Conservation (phyloP, 2,888 invertebrate species). For the Dryobota labecula region DNA sequence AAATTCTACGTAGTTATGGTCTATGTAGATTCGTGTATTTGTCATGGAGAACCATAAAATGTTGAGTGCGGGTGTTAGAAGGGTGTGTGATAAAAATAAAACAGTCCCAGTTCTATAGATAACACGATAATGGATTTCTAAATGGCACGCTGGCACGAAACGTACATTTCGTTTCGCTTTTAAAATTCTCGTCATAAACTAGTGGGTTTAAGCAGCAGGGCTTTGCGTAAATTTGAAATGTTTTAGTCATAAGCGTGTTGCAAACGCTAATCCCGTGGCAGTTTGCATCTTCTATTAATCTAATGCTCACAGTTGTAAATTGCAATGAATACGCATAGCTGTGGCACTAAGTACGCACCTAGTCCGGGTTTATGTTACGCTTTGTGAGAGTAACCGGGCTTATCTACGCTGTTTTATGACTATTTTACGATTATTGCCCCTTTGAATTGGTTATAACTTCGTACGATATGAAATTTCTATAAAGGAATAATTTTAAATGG, state of each 20-base stretch:
- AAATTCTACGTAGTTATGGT: slow-evolving; percentile 35
- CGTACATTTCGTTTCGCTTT: slow-evolving; percentile 58
- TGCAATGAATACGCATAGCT: slow-evolving; percentile 73
- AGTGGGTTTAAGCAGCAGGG: slow-evolving; percentile 37
- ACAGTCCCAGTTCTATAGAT: slow-evolving; percentile 65
- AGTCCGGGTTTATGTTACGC: slow-evolving; percentile 78
- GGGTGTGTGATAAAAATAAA: slow-evolving; percentile 66
- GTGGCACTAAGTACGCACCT: slow-evolving; percentile 74
- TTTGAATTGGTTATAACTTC: slow-evolving; percentile 88
- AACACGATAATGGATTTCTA: slow-evolving; percentile 69
- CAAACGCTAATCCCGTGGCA: slow-evolving; percentile 48
- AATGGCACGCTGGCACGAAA: slow-evolving; percentile 71
- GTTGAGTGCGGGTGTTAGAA: slow-evolving; percentile 45
- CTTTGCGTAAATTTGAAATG: slow-evolving; percentile 47
- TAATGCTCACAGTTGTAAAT: slow-evolving; percentile 67
- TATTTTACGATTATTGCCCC: slow-evolving; percentile 89
- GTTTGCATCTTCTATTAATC: slow-evolving; percentile 65
- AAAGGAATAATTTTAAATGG: slow-evolving; percentile 86
- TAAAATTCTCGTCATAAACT: slow-evolving; percentile 56
- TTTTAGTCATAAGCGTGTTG: slow-evolving; percentile 45
- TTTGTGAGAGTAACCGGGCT: slow-evolving; percentile 81
- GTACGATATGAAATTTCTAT: slow-evolving; percentile 88
- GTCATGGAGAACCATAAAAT: slow-evolving; percentile 48
- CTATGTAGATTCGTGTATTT: slow-evolving; percentile 32
- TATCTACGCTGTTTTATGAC: slow-evolving; percentile 86